Evolutionary conservation across 2,113 vertebrate genomes (phyloP), one percentile per base, ranked within the genome.

Genomic region (Balaeniceps rex): DNA sequence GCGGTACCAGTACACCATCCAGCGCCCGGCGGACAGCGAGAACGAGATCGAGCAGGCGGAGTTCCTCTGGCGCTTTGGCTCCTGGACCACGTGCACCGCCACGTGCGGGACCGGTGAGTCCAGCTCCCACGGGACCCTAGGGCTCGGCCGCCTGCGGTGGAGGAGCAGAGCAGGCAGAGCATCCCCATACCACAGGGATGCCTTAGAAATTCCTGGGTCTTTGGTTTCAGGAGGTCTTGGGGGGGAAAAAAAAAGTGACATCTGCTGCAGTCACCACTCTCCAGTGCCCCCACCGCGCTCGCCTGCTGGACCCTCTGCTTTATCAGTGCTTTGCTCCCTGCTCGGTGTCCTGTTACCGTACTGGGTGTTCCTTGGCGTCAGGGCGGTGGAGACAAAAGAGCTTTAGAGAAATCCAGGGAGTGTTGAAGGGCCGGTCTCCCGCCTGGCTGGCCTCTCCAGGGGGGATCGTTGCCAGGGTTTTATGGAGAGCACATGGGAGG

Each of bases 1-100:
- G 46, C 97, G 98, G 38, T 99, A 99, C n/a, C 98, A 99, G 92
- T 99, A 99, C 98, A 99, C 99, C 65, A 97, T 99, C 96, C 99
- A 97, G 64, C 98, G 95, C 89, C 98, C 98, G 2, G 49, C 94
- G 0, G 96, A 97, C 1, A 90, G 92, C 3, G 93, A 97, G 22
- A 96, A 97, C 8, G 72, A 96, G 46, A 55, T 92, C 2, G 79
- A 77, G 15, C 87, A 78, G 0, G 89, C 98, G 0, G 97, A 98
- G 80, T 99, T 99, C 98, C 98, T 98, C 72, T 99, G 99, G 99
- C 98, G 98, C 70, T 98, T 98, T 0, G 99, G 99, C 42, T 98
- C 99, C 72, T 99, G 99, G 99, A 99, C 97, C 29, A 96, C 98
- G 14, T 99, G 99, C 97, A 99, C 99, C 0, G 98, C 98, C 83